Conservation (phyloP, 2,797 vertebrate genomes). For the Phoebastria nigripes region DNA sequence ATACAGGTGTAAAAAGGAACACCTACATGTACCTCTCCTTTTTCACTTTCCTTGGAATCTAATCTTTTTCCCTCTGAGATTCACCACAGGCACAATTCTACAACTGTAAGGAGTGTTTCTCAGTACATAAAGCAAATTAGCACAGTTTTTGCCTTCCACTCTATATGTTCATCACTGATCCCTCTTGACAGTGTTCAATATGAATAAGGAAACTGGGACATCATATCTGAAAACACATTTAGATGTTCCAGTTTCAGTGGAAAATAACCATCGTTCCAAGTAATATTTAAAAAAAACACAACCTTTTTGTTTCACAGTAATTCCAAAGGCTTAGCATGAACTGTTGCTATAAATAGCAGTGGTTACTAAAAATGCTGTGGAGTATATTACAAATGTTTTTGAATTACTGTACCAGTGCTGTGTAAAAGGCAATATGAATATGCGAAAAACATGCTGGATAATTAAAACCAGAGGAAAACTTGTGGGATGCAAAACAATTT, state of each 20-base stretch:
- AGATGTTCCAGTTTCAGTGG: neutral
- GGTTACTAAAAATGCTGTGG: neutral
- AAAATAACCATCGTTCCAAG: neutral
- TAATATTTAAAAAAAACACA: neutral
- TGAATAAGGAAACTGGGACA: neutral
- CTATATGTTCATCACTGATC: neutral
- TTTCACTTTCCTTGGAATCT: neutral
- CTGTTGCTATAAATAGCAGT: neutral
- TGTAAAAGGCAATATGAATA: neutral
- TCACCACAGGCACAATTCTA: neutral
- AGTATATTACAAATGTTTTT: neutral
- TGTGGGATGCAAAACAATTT: neutral
- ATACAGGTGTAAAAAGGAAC: accelerated
- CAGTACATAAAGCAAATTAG: neutral
- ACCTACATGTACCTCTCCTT: neutral
- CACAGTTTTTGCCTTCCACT: neutral
- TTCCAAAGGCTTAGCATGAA: neutral
- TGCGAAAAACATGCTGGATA: neutral
- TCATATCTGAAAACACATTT: neutral
- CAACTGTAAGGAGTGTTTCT: neutral
- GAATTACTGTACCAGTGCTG: neutral
- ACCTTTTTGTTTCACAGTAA: neutral
- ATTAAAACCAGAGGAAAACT: neutral
- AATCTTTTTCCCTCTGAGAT: neutral
- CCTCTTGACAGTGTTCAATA: neutral